phyloP scores from a whole-genome alignment of 2,888 invertebrate genomes.

The Heteromurus nitidus region DNA sequence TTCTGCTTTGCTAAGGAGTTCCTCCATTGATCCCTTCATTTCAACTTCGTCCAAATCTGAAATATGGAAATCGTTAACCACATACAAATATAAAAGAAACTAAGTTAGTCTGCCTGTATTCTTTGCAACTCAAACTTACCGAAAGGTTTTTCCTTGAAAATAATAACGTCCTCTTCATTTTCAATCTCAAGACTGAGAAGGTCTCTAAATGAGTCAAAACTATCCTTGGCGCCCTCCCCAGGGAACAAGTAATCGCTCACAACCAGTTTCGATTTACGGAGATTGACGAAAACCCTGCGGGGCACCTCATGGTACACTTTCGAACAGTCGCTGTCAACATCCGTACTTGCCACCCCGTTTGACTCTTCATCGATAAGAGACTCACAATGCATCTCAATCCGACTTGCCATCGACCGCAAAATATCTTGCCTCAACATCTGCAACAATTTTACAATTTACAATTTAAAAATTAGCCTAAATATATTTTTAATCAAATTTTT shows the following conservation, averaged over 20 bases:
- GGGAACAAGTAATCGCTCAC: slow-evolving; percentile 92
- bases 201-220: slow-evolving; percentile 86
- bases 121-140: slow-evolving; percentile 37
- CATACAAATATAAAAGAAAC: not conserved
- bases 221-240: slow-evolving; percentile 90
- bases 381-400: slow-evolving; percentile 94
- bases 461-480: slow-evolving; percentile 26
- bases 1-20: slow-evolving; percentile 67
- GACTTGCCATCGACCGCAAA: slow-evolving; percentile 87
- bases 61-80: slow-evolving; percentile 4
- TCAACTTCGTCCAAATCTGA: slow-evolving; percentile 68
- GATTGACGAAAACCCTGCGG: slow-evolving; percentile 86
- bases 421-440: slow-evolving; percentile 88
- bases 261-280: slow-evolving; percentile 82
- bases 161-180: slow-evolving; percentile 77
- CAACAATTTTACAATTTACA: slow-evolving; percentile 4
- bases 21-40: slow-evolving; percentile 70
- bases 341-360: slow-evolving; percentile 72
- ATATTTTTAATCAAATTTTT: slow-evolving; percentile 1
- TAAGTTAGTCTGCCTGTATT: not conserved
- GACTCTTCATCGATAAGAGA: slow-evolving; percentile 89
- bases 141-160: slow-evolving; percentile 68
- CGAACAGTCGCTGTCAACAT: slow-evolving; percentile 57
- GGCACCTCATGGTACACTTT: slow-evolving; percentile 86
- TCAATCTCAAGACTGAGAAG: slow-evolving; percentile 86